Percentiles rank a stretch among this genome's conserved stretches.
Evolutionary conservation across 2,888 invertebrate genomes (phyloP).

Genomic region (Hypolimnas misippus): DNA sequence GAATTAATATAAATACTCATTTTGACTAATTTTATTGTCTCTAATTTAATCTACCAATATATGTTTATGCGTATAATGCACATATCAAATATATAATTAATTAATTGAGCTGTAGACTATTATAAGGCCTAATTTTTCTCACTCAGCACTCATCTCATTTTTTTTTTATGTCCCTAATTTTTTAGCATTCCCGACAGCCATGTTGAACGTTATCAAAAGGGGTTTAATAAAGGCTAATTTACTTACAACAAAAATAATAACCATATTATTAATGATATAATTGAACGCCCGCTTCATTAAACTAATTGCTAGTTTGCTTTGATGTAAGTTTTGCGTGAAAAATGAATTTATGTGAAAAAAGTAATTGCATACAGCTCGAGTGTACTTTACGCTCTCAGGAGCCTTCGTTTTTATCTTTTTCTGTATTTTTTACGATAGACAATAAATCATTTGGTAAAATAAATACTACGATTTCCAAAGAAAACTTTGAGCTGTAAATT

Average conservation of each 20-base stretch:
- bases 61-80: too few relatives aligned
- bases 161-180: too few relatives aligned
- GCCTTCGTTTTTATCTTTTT: background rate
- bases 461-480: background rate
- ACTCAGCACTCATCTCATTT: too few relatives aligned
- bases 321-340: slow-evolving; percentile 20
- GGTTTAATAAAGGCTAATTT: background rate
- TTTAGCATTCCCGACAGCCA: background rate
- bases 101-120: too few relatives aligned
- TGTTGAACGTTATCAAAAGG: background rate
- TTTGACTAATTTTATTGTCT: too few relatives aligned
- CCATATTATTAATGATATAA: background rate
- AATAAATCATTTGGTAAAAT: background rate
- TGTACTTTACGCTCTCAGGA: slow-evolving; percentile 8
- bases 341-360: slow-evolving; percentile 2
- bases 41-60: too few relatives aligned
- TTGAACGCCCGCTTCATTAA: slow-evolving; percentile 3
- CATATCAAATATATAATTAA: too few relatives aligned
- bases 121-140: too few relatives aligned
- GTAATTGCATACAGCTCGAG: slow-evolving; percentile 1
- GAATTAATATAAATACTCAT: too few relatives aligned
- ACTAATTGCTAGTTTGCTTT: slow-evolving; percentile 17
- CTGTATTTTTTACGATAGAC: background rate
- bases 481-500: background rate
- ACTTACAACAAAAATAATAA: background rate